Evolutionary conservation across 1,140 invertebrate species (phyloP), one percentile per base, ranked within the genome.

Genomic region (Tribolium castaneum): DNA sequence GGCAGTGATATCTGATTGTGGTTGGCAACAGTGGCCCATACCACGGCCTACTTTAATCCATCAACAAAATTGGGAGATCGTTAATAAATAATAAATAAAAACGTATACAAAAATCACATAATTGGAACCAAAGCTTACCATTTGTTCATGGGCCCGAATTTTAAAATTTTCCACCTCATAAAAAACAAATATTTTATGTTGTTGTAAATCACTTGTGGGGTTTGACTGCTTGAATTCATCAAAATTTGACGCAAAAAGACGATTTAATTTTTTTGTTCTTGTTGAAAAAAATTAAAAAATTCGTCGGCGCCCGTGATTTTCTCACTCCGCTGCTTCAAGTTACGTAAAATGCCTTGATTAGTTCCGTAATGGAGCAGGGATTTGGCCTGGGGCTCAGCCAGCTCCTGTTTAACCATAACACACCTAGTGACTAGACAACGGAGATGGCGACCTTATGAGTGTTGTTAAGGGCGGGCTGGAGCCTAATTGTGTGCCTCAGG

Each of bases 401-500:
- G 59, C 59, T 66, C 59, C 59, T 66, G 25, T 66, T 66, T 39
- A 59, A 59, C 19, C 54, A 16, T 19, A 62, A 66, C 59, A 39
- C 25, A 66, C 16, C 16, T 19, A 73, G 52, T 75, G 79, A 81
- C 79, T 83, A 84, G 76, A 84, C 83, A 54, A 84, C 81, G 39
- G 83, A 84, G 71, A 84, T 84, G 59, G 82, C 81, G n/a, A 84
- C 83, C 75, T 84, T 83, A 66, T 82, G 79, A 45, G 71, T 79
- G 62, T 83, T 80, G 35, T 81, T 78, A 6, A 83, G 62, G 3
- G 80, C 75, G 14, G 84, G 83, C 19, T 85, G 85, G 16, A 85
- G 76, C 59, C 83, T 76, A 39, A 86, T 85, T 56, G 84, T 85
- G 80, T 86, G 85, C 19, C 84, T 72, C n/a, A 86, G 76, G 3